These are phyloP conservation scores for Sarcophilus harrisii DNA, from an alignment of 2,797 vertebrate species.

Conservation along the genomic window DNA sequence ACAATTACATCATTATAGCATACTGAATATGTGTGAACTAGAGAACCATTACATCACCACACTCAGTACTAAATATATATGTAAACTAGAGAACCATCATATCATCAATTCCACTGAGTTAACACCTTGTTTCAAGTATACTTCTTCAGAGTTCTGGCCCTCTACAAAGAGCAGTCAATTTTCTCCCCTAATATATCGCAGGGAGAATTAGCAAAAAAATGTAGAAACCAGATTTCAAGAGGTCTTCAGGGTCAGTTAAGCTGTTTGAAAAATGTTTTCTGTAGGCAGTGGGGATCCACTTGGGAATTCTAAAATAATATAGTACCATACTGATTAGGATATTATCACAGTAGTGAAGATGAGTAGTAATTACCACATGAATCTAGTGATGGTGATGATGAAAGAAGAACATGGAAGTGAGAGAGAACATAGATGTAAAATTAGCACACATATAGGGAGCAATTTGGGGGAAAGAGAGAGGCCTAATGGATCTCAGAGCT, in stretches of 20 bases:
- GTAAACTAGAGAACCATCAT: too few species aligned
- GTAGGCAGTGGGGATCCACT: not conserved
- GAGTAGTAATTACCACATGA: not conserved
- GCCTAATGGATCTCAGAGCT: not conserved
- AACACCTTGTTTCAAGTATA: too few species aligned
- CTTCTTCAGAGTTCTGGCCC: too few species aligned
- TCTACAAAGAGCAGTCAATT: too few species aligned
- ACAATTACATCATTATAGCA: too few species aligned
- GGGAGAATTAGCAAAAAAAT: not conserved
- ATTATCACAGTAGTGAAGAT: not conserved
- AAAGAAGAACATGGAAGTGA: not conserved
- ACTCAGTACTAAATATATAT: too few species aligned
- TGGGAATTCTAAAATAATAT: not conserved
- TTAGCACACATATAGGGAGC: not conserved
- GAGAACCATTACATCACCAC: too few species aligned
- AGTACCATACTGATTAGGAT: not conserved
- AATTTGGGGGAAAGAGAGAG: accelerated
- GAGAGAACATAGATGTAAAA: not conserved
- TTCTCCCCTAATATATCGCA: not conserved
- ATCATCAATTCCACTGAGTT: too few species aligned
- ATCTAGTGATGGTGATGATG: not conserved
- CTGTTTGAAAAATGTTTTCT: not conserved
- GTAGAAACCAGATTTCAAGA: not conserved
- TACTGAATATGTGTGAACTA: too few species aligned
- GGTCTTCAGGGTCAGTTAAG: not conserved